These are phyloP conservation scores for Melanitta fusca DNA, from an alignment of 2,797 vertebrate genomes.

Conservation along the genomic window DNA sequence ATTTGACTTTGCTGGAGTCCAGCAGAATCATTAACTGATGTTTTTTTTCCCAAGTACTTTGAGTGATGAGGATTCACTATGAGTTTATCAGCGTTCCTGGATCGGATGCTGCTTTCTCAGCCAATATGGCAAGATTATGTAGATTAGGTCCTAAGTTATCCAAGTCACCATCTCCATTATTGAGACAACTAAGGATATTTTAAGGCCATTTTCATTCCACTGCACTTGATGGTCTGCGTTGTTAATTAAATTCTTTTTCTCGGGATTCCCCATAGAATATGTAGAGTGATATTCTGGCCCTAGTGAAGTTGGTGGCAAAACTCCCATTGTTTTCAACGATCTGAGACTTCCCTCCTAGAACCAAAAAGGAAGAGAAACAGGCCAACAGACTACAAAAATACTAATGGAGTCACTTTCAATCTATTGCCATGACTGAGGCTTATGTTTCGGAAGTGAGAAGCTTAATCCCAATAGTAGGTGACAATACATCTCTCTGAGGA, in stretches of 20 bases:
- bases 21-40: neutral
- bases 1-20: neutral
- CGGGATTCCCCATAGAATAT: neutral
- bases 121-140: neutral
- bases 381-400: slow-evolving; percentile 10
- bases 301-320: slow-evolving; percentile 18
- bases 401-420: slow-evolving; percentile 30
- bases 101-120: neutral
- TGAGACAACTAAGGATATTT: neutral
- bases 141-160: neutral
- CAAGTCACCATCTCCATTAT: neutral
- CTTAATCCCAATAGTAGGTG: slow-evolving; percentile 44
- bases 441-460: slow-evolving; percentile 29
- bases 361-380: neutral
- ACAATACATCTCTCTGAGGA: slow-evolving; percentile 63
- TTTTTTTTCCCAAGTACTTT: neutral
- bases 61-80: neutral
- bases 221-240: neutral
- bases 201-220: neutral
- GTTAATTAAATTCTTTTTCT: neutral
- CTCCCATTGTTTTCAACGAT: neutral
- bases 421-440: neutral
- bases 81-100: neutral
- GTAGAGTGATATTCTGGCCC: slow-evolving; percentile 26
- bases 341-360: neutral